Percentiles rank a stretch among this genome's conserved stretches.
These are phyloP conservation scores for Azemiops feae DNA, from an alignment of 2,113 vertebrate genomes.

Conservation along the genomic window DNA sequence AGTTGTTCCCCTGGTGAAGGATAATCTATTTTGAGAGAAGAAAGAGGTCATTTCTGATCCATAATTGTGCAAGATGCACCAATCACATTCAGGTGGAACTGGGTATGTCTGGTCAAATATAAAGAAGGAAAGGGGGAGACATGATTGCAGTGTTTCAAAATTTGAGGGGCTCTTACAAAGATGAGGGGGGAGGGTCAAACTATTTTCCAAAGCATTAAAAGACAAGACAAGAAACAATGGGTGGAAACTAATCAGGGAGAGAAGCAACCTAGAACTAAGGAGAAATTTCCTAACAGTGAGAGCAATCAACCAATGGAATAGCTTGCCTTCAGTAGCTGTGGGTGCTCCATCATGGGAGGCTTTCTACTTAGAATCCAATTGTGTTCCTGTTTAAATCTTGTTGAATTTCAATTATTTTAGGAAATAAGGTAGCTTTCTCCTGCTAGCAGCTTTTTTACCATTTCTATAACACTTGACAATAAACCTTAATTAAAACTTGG, in stretches of 20 bases:
- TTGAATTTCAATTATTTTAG: neutral
- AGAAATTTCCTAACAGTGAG: neutral
- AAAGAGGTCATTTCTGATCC: neutral
- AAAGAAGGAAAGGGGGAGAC: neutral
- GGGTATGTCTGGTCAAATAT: neutral
- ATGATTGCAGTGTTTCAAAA: neutral
- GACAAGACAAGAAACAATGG: neutral
- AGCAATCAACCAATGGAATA: neutral
- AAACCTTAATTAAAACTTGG: neutral
- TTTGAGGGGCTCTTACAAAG: neutral
- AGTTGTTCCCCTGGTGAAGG: slow-evolving; percentile 50
- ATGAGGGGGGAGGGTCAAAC: too few relatives aligned
- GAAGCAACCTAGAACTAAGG: neutral
- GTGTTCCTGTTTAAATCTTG: neutral
- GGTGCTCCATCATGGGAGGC: neutral
- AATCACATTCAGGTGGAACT: neutral
- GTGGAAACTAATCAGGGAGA: neutral
- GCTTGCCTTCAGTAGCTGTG: neutral
- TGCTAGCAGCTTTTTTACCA: neutral
- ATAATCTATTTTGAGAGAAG: slow-evolving; percentile 36
- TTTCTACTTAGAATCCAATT: neutral
- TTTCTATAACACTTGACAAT: neutral
- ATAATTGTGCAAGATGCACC: neutral
- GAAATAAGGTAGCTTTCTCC: neutral
- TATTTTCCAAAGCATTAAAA: neutral